These are phyloP conservation scores for Eudasyphora cyanicolor DNA, from an alignment of 2,888 invertebrate genomes.

Conservation along the genomic window DNA sequence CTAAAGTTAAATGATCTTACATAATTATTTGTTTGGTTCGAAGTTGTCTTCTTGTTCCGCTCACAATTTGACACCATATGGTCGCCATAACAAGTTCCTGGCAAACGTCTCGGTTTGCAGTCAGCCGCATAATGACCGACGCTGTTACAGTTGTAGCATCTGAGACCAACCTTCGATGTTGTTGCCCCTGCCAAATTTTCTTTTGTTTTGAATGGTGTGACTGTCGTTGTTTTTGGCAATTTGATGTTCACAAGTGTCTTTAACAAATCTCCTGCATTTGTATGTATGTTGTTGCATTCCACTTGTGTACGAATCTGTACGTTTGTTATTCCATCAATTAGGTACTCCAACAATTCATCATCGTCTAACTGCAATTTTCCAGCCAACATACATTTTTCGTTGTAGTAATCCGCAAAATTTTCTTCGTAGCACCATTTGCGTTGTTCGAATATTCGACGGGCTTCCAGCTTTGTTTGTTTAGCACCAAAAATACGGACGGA, in stretches of 20 bases:
- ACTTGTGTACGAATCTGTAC: constrained; percentile 24
- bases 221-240: not conserved
- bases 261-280: too few species aligned
- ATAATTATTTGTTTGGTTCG: too few species aligned
- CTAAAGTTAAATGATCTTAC: too few species aligned
- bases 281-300: constrained; percentile 24
- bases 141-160: constrained; percentile 19
- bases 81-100: too few species aligned
- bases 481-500: too few species aligned
- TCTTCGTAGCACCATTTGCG: too few species aligned
- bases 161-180: not conserved
- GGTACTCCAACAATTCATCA: constrained; percentile 16
- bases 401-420: constrained; percentile 32
- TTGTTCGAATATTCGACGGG: too few species aligned
- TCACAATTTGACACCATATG: too few species aligned
- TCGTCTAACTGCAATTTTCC: constrained; percentile 16
- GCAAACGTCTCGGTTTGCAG: too few species aligned
- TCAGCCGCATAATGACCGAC: constrained; percentile 20
- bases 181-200: too few species aligned
- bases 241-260: not conserved
- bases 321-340: constrained; percentile 35
- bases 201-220: not conserved
- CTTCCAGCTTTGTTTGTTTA: too few species aligned
- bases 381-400: constrained; percentile 27
- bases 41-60: too few species aligned